Base-by-base conservation (phyloP, 2,113 vertebrate species). In the Odontophorus gujanensis region DNA sequence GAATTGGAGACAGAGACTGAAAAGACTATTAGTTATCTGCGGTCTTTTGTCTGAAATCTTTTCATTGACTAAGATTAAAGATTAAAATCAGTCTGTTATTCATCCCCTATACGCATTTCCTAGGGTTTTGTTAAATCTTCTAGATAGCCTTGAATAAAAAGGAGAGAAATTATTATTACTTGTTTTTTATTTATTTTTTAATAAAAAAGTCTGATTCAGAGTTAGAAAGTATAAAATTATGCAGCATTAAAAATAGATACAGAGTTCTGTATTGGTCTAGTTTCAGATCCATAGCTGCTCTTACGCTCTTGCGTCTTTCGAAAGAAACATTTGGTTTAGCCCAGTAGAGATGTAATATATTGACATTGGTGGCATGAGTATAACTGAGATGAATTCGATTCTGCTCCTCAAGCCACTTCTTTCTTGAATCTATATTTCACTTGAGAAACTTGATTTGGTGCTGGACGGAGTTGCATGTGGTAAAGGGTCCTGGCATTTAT, bases 371-470 rank as follows among this genome's bases (percentile, higher is more conserved):
- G 32, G 19, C 65, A 76, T 53, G 85, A 73, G 32, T 71, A 68
- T 62, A 87, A 81, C 57, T 25, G 36, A 93, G 58, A 94, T 68
- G 2, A 25, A 92, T 97, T 96, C 92, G 79, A 95, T 96, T 95
- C 87, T 9, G 26, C 28, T 90, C 26, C 58, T 92, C 85, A 73
- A 1, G 13, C 36, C 32, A 42, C 68, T 81, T 74, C 83, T 89
- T 89, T 74, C 43, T 67, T 67, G 61, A 63, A 89, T 92, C 47
- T 89, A 38, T 97, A 79, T 95, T 96, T 95, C 84, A 95, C 65
- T 59, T 63, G 80, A 89, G 76, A 86, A 94, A 69, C 77, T 94
- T 87, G 79, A 95, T 96, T 94, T 93, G 90, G 89, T 97, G 91
- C 97, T 81, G 90, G 78, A 72, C 62, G 88, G 67, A 66, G 62